Evolutionary conservation across 2,888 invertebrate genomes (phyloP).

Genomic region (Lottia gigantea): DNA sequence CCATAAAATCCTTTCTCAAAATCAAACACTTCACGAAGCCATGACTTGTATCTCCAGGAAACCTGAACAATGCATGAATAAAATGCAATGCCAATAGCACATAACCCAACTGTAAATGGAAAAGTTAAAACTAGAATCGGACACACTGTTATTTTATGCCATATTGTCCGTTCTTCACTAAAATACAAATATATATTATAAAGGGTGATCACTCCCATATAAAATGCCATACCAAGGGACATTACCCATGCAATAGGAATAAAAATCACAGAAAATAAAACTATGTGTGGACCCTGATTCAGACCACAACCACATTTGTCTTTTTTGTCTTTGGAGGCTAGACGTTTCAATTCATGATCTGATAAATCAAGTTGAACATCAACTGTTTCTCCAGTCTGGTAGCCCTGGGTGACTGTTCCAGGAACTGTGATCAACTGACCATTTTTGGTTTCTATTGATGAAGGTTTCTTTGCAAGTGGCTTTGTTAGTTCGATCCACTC

Average conservation of each 20-base stretch:
- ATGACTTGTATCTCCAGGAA: constrained; percentile 77
- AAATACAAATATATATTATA: constrained; percentile 80
- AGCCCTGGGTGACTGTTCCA: constrained; percentile 77
- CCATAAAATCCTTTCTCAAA: constrained; percentile 84
- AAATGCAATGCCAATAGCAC: constrained; percentile 76
- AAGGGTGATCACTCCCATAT: constrained; percentile 81
- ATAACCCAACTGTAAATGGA: constrained; percentile 77
- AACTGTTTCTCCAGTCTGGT: constrained; percentile 38
- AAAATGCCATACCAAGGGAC: constrained; percentile 78
- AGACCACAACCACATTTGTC: constrained; percentile 65
- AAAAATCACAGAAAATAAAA: constrained; percentile 76
- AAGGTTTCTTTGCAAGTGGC: constrained; percentile 25
- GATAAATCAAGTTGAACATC: constrained; percentile 78
- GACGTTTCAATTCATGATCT: constrained; percentile 77
- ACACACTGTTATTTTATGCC: constrained; percentile 75
- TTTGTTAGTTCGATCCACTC: constrained; percentile 33
- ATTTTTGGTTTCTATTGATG: constrained; percentile 21
- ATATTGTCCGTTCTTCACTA: constrained; percentile 76
- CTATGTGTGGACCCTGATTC: constrained; percentile 76
- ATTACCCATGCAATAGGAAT: constrained; percentile 77
- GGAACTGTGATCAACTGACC: constrained; percentile 70
- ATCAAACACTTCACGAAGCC: constrained; percentile 80
- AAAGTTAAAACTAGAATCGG: constrained; percentile 78
- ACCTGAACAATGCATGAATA: constrained; percentile 78
- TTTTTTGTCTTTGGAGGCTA: constrained; percentile 70